These are phyloP conservation scores for Fulmarus glacialis DNA, from an alignment of 2,113 vertebrate species.

Conservation along the genomic window DNA sequence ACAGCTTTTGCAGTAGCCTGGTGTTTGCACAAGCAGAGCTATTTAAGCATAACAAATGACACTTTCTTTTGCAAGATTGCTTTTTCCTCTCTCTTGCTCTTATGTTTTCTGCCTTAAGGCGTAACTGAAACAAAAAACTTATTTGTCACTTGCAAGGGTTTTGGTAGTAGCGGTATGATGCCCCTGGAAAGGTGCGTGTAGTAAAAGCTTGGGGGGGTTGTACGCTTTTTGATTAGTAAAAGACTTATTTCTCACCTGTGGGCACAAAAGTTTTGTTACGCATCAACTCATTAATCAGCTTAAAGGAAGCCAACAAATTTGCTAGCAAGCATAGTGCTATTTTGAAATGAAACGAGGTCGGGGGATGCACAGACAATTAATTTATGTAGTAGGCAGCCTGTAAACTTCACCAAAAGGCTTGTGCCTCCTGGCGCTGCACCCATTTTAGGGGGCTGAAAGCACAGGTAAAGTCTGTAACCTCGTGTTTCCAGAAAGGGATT, in stretches of 20 bases:
- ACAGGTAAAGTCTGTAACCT: neutral
- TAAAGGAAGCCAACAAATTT: neutral
- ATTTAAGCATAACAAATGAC: neutral
- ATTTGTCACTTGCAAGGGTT: neutral
- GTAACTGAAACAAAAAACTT: neutral
- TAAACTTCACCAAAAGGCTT: neutral
- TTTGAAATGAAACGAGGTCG: neutral
- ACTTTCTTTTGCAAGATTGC: neutral
- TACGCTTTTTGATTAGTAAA: neutral
- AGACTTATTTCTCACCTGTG: neutral
- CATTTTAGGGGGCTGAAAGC: neutral
- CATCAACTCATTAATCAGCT: neutral
- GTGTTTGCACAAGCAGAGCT: neutral
- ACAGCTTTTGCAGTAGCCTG: neutral
- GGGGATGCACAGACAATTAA: neutral
- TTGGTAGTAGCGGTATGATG: neutral
- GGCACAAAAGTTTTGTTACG: neutral
- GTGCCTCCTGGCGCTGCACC: neutral
- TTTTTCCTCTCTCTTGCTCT: neutral
- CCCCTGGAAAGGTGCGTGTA: neutral
- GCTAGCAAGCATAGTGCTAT: neutral
- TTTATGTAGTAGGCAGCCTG: neutral
- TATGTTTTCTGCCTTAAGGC: neutral
- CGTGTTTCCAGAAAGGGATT: neutral
- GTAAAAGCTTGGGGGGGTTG: neutral